Conservation (phyloP, 2,888 invertebrate genomes). For the Plagodis dolabraria region DNA sequence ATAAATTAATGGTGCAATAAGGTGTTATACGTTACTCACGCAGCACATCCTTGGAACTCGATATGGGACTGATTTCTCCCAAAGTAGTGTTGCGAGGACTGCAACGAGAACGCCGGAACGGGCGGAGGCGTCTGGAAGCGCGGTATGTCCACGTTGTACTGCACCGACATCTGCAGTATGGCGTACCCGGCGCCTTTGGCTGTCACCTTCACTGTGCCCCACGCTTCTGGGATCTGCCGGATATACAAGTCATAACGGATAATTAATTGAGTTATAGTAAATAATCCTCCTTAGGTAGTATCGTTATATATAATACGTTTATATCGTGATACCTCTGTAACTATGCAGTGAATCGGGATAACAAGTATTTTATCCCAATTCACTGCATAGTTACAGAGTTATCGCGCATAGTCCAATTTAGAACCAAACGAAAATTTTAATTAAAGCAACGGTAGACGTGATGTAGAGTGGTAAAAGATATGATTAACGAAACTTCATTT, state of each 20-base stretch:
- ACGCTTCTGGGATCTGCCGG: conserved; percentile 93
- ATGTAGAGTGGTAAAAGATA: too few species aligned
- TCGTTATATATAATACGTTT: too few species aligned
- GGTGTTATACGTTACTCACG: conserved; percentile 76
- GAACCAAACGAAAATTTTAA: background rate
- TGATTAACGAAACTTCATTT: too few species aligned
- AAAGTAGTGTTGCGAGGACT: conserved; percentile 89
- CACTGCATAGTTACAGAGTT: too few species aligned
- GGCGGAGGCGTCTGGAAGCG: conserved; percentile 95
- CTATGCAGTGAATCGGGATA: too few species aligned
- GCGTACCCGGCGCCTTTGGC: conserved; percentile 98
- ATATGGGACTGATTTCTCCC: conserved; percentile 98
- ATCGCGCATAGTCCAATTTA: too few species aligned
- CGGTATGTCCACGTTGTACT: conserved; percentile 94
- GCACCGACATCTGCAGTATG: conserved; percentile 95
- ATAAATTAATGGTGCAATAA: background rate
- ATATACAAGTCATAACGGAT: background rate
- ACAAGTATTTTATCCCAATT: too few species aligned
- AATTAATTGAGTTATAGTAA: background rate
- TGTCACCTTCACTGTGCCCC: conserved; percentile 97
- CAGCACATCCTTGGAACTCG: conserved; percentile 93
- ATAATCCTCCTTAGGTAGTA: too few species aligned
- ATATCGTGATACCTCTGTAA: too few species aligned
- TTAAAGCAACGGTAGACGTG: too few species aligned
- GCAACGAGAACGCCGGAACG: conserved; percentile 90